These are phyloP conservation scores for Ailuropoda melanoleuca DNA, from an alignment of 2,113 vertebrate genomes.

Conservation along the genomic window DNA sequence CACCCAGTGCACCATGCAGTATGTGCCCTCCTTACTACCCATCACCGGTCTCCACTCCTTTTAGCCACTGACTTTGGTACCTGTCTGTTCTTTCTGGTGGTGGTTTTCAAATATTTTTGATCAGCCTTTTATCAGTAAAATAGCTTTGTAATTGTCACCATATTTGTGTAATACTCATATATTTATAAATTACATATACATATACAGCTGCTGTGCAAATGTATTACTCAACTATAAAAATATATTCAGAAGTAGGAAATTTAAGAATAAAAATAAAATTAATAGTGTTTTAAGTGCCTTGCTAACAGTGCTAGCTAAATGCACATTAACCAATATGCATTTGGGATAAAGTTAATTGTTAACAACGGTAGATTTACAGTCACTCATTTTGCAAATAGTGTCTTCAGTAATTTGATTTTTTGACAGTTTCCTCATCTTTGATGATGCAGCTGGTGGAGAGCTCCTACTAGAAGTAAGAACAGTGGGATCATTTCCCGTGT, in stretches of 20 bases:
- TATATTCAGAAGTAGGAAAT: background rate
- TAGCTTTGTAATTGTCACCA: background rate
- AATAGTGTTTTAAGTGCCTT: background rate
- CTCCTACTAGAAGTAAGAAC: background rate
- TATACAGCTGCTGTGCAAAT: background rate
- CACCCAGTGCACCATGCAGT: too few species aligned
- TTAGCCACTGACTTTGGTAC: background rate
- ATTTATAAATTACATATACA: background rate
- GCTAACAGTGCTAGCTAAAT: background rate
- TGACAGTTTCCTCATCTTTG: background rate
- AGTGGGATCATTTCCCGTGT: background rate
- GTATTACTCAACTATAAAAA: background rate
- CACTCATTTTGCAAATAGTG: background rate
- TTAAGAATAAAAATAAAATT: background rate
- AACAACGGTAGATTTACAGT: background rate
- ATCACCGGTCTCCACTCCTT: background rate
- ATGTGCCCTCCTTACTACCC: too few species aligned
- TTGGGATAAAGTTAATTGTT: background rate
- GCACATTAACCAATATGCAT: background rate
- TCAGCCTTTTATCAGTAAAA: background rate
- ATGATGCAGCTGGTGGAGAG: background rate
- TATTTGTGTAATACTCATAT: background rate
- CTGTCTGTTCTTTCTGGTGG: background rate
- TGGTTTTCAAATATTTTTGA: constrained; percentile 20
- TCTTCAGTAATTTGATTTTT: background rate